phyloP scores from a whole-genome alignment of 1,140 invertebrate species.

The Whitmania pigra region DNA sequence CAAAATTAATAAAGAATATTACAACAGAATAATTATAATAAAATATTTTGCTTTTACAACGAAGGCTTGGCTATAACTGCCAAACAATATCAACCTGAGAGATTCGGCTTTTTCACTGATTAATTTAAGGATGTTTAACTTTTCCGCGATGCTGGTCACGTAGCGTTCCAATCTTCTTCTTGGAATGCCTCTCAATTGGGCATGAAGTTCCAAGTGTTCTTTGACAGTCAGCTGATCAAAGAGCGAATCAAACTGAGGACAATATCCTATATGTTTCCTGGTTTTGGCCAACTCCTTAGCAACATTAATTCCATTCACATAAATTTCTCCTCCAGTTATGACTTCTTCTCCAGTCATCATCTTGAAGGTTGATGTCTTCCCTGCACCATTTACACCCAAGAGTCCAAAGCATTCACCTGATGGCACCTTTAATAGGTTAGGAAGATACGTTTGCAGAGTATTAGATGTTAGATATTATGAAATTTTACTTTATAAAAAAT shows the following conservation, averaged over 20 bases:
- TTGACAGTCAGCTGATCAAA: slow-evolving; percentile 60
- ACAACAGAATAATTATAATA: too few species aligned
- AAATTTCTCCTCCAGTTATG: slow-evolving; percentile 34
- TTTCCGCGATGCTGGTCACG: too few species aligned
- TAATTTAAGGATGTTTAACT: too few species aligned
- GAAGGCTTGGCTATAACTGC: too few species aligned
- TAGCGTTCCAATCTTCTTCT: not conserved
- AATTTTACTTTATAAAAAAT: too few species aligned
- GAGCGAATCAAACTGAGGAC: slow-evolving; percentile 54
- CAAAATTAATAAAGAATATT: too few species aligned
- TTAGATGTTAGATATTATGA: too few species aligned
- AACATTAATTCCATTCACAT: slow-evolving; percentile 27
- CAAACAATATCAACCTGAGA: too few species aligned
- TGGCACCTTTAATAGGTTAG: not conserved
- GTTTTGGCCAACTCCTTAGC: slow-evolving; percentile 3
- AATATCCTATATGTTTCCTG: slow-evolving; percentile 40
- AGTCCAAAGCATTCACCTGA: slow-evolving; percentile 38
- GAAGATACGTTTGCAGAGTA: too few species aligned
- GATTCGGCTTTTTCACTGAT: too few species aligned
- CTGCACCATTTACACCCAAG: slow-evolving; percentile 41
- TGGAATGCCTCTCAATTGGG: slow-evolving; percentile 51
- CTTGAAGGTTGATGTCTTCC: slow-evolving; percentile 47
- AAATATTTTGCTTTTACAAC: too few species aligned
- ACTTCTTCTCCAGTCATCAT: slow-evolving; percentile 55
- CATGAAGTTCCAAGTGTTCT: slow-evolving; percentile 58